Evolutionary conservation across 2,888 invertebrate genomes (phyloP).

Genomic region (Dryomyza anilis): DNA sequence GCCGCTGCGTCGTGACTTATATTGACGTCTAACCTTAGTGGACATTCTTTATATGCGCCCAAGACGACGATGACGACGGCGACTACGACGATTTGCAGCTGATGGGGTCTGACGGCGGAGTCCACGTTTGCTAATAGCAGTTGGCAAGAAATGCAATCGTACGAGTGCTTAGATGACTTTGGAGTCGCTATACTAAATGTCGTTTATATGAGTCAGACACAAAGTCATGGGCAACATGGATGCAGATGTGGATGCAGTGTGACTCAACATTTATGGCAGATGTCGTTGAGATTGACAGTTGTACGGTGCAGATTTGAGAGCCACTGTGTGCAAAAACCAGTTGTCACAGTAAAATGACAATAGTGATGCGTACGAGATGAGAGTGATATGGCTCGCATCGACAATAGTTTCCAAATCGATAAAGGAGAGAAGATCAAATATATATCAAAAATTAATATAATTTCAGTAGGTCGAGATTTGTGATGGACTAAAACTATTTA

Average conservation of each 20-base stretch:
- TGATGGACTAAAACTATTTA: too few species aligned
- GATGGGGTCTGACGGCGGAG: too few species aligned
- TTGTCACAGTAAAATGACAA: too few species aligned
- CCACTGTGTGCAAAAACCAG: too few species aligned
- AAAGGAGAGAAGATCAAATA: too few species aligned
- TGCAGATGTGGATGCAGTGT: neutral
- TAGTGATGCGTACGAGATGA: too few species aligned
- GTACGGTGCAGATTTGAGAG: too few species aligned
- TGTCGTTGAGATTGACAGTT: neutral
- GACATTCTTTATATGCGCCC: neutral
- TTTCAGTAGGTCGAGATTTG: too few species aligned
- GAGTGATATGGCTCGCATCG: neutral
- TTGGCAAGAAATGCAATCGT: neutral
- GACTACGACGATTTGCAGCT: too few species aligned
- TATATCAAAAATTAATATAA: too few species aligned
- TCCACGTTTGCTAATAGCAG: neutral
- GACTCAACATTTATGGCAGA: neutral
- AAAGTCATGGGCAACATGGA: neutral
- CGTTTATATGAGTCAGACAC: neutral
- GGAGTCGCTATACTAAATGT: neutral
- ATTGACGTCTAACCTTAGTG: conserved; percentile 22
- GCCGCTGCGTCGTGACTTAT: conserved; percentile 33
- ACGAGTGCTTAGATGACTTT: neutral
- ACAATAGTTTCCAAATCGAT: neutral
- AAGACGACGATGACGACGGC: too few species aligned